phyloP scores from a whole-genome alignment of 2,797 vertebrate species.

The Jordanella pulchra region DNA sequence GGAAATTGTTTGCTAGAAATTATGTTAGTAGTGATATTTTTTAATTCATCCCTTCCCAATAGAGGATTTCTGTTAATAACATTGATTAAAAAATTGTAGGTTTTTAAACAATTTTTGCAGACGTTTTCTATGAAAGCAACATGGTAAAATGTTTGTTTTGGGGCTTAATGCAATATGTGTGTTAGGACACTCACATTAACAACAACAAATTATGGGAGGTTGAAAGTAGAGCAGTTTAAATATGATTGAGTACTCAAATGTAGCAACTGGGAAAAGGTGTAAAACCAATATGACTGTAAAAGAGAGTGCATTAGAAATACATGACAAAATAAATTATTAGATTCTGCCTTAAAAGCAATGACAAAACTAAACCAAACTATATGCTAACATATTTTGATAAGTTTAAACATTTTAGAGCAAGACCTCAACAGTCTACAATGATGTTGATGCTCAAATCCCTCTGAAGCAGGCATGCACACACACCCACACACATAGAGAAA shows the following conservation, averaged over 20 bases:
- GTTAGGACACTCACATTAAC: conserved; percentile 24
- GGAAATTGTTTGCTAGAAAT: conserved; percentile 11
- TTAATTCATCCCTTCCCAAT: conserved; percentile 1
- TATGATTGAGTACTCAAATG: conserved; percentile 11
- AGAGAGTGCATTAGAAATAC: neutral
- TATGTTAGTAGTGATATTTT: conserved; percentile 1
- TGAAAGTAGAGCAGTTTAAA: conserved; percentile 17
- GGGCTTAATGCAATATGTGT: conserved; percentile 23
- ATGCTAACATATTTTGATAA: conserved; percentile 1
- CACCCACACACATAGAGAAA: too few relatives aligned
- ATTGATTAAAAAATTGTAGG: neutral
- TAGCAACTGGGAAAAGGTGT: conserved; percentile 8
- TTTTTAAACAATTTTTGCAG: conserved; percentile 2
- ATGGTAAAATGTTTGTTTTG: conserved; percentile 14
- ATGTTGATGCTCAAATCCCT: conserved; percentile 16
- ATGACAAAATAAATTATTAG: neutral
- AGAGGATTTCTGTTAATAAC: conserved; percentile 1
- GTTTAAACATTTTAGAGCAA: neutral
- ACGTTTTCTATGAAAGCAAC: conserved; percentile 3
- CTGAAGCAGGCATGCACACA: neutral
- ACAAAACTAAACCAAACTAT: neutral
- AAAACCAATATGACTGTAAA: conserved; percentile 4
- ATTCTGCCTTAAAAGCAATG: neutral
- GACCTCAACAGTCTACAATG: neutral
- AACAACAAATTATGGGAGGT: conserved; percentile 14